Percentiles rank a stretch among this genome's conserved stretches.
Evolutionary conservation across 1,140 invertebrate genomes (phyloP).

Genomic region (Camponotus pennsylvanicus): DNA sequence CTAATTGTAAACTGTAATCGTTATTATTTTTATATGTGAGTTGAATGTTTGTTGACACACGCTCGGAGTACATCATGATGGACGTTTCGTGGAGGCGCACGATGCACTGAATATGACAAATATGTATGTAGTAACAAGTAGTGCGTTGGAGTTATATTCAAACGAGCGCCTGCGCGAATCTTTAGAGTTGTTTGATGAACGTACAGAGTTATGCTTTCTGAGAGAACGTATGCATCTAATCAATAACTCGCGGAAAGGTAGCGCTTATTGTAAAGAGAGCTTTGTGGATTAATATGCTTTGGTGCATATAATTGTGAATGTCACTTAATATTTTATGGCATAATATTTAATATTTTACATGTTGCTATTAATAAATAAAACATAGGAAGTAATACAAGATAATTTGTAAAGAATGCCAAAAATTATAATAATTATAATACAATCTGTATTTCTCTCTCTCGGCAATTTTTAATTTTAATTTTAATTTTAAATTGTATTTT

Average conservation of each 20-base stretch:
- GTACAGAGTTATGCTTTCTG: background rate
- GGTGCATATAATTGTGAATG: too few relatives aligned
- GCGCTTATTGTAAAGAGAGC: background rate
- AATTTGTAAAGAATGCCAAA: background rate
- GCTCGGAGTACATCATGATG: slow-evolving; percentile 19
- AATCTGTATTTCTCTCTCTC: background rate
- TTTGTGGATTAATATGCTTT: background rate
- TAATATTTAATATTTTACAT: background rate
- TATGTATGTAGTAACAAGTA: too few relatives aligned
- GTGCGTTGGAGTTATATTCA: background rate
- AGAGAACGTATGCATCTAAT: slow-evolving; percentile 14
- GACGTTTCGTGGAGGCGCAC: background rate
- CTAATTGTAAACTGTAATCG: slow-evolving; percentile 56
- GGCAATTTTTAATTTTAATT: background rate
- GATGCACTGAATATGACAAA: slow-evolving; percentile 1
- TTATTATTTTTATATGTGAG: background rate
- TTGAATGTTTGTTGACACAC: background rate
- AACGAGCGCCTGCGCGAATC: slow-evolving; percentile 36
- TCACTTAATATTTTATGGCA: too few relatives aligned
- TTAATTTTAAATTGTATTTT: slow-evolving; percentile 7
- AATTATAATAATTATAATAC: background rate
- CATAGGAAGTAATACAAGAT: background rate
- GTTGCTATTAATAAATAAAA: background rate
- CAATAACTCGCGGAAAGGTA: slow-evolving; percentile 26
- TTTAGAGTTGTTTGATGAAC: slow-evolving; percentile 13